Evolutionary conservation across 2,797 vertebrate species (phyloP).

Genomic region (Eleutherodactylus coqui): DNA sequence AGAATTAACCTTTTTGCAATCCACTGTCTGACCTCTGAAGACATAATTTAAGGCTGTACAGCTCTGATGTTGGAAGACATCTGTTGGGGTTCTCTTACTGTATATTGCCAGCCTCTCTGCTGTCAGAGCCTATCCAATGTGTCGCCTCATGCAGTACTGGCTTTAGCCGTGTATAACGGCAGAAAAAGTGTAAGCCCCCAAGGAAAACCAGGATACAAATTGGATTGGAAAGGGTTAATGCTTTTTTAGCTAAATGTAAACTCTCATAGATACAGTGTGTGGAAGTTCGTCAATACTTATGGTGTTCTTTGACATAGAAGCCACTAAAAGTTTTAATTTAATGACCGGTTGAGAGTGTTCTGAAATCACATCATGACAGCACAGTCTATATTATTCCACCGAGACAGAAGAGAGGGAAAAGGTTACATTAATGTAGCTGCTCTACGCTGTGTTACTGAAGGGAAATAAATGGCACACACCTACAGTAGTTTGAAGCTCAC

Average conservation of each 20-base stretch:
- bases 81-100: too few relatives aligned
- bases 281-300: not conserved
- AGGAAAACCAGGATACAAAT: too few relatives aligned
- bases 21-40: too few relatives aligned
- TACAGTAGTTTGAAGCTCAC: constrained; percentile 37
- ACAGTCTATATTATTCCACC: constrained; percentile 21
- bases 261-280: not conserved
- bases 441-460: constrained; percentile 20
- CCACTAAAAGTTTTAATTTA: not conserved
- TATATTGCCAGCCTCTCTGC: too few relatives aligned
- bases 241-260: not conserved
- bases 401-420: constrained; percentile 40
- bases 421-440: constrained; percentile 40
- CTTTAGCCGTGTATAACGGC: too few relatives aligned
- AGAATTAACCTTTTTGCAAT: too few relatives aligned
- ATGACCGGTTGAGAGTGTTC: not conserved
- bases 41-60: too few relatives aligned
- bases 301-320: not conserved
- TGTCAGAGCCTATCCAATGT: too few relatives aligned
- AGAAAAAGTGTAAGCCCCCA: too few relatives aligned
- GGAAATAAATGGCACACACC: constrained; percentile 43
- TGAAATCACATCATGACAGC: constrained; percentile 24
- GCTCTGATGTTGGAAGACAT: too few relatives aligned
- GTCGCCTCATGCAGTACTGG: too few relatives aligned
- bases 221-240: too few relatives aligned